phyloP scores from a whole-genome alignment of 2,888 invertebrate genomes.

The Parnassius apollo region DNA sequence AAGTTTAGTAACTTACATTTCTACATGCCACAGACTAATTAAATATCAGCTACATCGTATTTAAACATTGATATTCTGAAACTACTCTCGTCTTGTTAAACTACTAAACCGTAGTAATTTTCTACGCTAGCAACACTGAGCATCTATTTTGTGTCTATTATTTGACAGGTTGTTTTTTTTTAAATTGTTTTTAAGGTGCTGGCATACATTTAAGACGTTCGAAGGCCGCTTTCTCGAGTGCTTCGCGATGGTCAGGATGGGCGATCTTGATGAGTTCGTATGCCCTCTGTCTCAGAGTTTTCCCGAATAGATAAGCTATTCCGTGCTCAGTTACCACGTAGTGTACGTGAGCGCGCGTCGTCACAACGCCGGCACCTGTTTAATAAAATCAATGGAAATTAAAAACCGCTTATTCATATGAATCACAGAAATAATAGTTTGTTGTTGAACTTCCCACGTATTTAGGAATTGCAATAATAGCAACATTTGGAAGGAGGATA shows the following conservation, averaged over 20 bases:
- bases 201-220: conserved; percentile 91
- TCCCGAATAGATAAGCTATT: conserved; percentile 94
- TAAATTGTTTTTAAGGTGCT: conserved; percentile 61
- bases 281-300: conserved; percentile 93
- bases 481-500: no score
- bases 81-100: not conserved
- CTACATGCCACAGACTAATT: not conserved
- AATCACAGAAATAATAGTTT: no score
- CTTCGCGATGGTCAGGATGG: conserved; percentile 92
- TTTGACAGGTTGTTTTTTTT: not conserved
- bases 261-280: conserved; percentile 93
- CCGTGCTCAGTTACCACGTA: conserved; percentile 97
- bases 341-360: conserved; percentile 94
- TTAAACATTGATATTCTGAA: not conserved
- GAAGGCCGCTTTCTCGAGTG: conserved; percentile 92
- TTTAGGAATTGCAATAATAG: no score
- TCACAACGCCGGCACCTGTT: conserved; percentile 95
- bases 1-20: not conserved
- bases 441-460: no score
- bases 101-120: conserved; percentile 5
- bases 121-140: conserved; percentile 15
- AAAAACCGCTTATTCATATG: no score
- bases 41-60: not conserved
- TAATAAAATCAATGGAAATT: not conserved
- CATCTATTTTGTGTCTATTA: no score